These are phyloP conservation scores for Microchirus variegatus DNA, from an alignment of 2,797 vertebrate genomes.

Conservation along the genomic window DNA sequence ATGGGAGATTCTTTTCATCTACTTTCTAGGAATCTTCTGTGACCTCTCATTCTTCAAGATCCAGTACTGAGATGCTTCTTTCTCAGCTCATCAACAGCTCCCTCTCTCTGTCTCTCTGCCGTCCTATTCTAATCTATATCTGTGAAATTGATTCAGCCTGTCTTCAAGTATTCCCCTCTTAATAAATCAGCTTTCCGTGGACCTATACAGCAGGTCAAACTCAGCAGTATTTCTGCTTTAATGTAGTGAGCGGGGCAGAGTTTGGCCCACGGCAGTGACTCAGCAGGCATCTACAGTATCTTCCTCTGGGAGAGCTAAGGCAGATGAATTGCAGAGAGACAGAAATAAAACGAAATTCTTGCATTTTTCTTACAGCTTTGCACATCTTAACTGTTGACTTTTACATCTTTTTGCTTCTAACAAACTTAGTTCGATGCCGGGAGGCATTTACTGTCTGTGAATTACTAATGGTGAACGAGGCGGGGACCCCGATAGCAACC, in stretches of 20 bases:
- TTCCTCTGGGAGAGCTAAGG: slow-evolving; percentile 48
- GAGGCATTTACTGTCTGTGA: slow-evolving; percentile 14
- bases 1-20: neutral
- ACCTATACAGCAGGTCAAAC: slow-evolving; percentile 51
- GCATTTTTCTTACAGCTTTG: slow-evolving; percentile 31
- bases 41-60: slow-evolving; percentile 13
- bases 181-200: slow-evolving; percentile 62
- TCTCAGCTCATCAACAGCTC: slow-evolving; percentile 14
- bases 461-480: slow-evolving; percentile 7
- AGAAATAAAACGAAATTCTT: slow-evolving; percentile 35
- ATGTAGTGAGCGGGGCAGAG: slow-evolving; percentile 52
- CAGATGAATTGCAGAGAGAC: slow-evolving; percentile 29
- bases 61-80: slow-evolving; percentile 5
- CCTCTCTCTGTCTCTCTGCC: slow-evolving; percentile 16
- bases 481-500: neutral
- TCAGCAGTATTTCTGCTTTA: slow-evolving; percentile 67
- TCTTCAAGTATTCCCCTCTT: slow-evolving; percentile 52
- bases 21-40: slow-evolving; percentile 16
- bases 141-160: slow-evolving; percentile 56
- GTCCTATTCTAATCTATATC: slow-evolving; percentile 46
- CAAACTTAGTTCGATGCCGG: neutral
- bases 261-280: slow-evolving; percentile 53
- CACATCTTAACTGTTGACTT: slow-evolving; percentile 2
- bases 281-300: slow-evolving; percentile 60
- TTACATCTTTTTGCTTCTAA: neutral